Evolutionary conservation across 2,113 vertebrate genomes (phyloP).

Genomic region (Ursus arctos): DNA sequence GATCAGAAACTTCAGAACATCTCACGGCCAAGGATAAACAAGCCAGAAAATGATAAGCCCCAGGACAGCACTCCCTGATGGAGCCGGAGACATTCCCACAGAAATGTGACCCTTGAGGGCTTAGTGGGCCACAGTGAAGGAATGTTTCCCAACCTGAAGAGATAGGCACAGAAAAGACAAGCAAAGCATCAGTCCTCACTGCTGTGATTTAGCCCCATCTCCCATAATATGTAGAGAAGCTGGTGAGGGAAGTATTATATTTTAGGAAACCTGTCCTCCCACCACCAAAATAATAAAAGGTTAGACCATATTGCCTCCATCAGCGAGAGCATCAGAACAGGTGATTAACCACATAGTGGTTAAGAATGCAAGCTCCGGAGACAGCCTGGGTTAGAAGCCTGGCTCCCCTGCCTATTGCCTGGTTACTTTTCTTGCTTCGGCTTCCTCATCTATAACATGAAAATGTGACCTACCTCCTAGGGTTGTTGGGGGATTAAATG

Average conservation of each 20-base stretch:
- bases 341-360: background rate
- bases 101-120: background rate
- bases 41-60: background rate
- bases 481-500: background rate
- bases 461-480: too few species aligned
- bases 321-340: background rate
- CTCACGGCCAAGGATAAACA: background rate
- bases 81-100: background rate
- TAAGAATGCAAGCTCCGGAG: background rate
- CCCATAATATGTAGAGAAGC: background rate
- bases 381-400: background rate
- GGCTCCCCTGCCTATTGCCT: background rate
- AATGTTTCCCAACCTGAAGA: background rate
- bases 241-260: background rate
- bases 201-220: background rate
- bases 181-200: rapidly evolving
- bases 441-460: background rate
- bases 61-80: background rate
- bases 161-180: background rate
- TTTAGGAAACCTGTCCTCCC: background rate
- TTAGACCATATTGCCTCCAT: background rate
- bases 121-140: too few species aligned
- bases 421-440: background rate
- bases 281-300: background rate
- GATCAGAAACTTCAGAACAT: background rate